These are phyloP conservation scores for Drosophila micromelanica DNA, from an alignment of 1,140 invertebrate species.

Conservation along the genomic window DNA sequence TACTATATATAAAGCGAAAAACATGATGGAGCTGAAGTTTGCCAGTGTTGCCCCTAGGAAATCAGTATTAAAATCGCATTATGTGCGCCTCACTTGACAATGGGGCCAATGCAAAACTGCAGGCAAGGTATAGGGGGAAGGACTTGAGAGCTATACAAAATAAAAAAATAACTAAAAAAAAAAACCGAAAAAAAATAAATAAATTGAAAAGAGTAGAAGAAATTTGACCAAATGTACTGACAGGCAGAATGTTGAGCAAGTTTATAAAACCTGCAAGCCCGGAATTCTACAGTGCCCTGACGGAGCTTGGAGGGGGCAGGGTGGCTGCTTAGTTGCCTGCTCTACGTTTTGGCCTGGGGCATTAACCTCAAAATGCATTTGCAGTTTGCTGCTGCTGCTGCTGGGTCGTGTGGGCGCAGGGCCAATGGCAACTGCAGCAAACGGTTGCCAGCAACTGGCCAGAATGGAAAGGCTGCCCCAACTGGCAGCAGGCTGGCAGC, in stretches of 20 bases:
- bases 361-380: conserved; percentile 79
- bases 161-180: no score
- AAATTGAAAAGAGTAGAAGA: conserved; percentile 15
- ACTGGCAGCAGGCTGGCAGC: conserved; percentile 22
- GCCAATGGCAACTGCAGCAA: conserved; percentile 35
- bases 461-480: conserved; percentile 2
- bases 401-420: conserved; percentile 10
- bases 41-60: conserved; percentile 46
- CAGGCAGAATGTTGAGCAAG: conserved; percentile 64
- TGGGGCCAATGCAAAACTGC: conserved; percentile 31
- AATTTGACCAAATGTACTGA: conserved; percentile 68
- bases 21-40: conserved; percentile 56
- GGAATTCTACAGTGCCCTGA: neutral
- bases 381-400: conserved; percentile 30
- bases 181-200: neutral
- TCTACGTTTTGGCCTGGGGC: conserved; percentile 55
- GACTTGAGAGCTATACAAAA: conserved; percentile 35
- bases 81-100: conserved; percentile 76
- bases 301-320: neutral
- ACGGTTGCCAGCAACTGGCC: conserved; percentile 17
- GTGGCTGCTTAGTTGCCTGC: conserved; percentile 9
- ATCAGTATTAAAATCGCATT: conserved; percentile 81
- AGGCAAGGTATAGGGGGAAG: conserved; percentile 2
- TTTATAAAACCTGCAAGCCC: conserved; percentile 61
- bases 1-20: neutral